Conservation (phyloP, 2,113 vertebrate species). For the human (Homo sapiens) region GRCh38 chrX:101532501-101533000, state of each 20-base stretch:
- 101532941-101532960: not conserved
- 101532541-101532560: not conserved
- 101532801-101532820: not conserved
- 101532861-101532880: not conserved
- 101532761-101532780: not conserved
- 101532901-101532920: not conserved
- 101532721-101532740: conserved; percentile 17
- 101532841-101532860: not conserved
- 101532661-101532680: not conserved
- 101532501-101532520: not conserved
- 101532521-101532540: not conserved
- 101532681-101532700: not conserved
- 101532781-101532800: not conserved
- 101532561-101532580: not conserved
- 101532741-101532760: not conserved
- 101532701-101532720: not conserved
- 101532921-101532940: not conserved
- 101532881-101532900: not conserved
- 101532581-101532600: not conserved
- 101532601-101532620: not conserved
- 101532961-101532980: not conserved
- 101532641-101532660: conserved; percentile 12
- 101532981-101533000: not conserved
- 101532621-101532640: not conserved
- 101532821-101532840: not conserved